phyloP scores from a whole-genome alignment of 2,113 vertebrate genomes.

The Anhinga anhinga region DNA sequence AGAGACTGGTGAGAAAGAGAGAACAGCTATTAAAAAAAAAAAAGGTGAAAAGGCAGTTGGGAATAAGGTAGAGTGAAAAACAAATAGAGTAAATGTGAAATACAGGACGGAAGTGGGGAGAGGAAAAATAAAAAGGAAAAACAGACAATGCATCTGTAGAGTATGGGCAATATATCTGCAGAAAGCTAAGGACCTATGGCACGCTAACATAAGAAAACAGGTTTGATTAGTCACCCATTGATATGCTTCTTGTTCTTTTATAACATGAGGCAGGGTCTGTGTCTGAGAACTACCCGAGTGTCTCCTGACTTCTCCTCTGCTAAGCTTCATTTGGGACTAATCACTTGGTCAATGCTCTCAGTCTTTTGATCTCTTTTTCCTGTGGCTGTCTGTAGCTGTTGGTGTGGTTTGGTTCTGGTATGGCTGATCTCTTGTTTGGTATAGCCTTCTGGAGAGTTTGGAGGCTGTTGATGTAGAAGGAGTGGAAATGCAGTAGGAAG shows the following conservation, averaged over 20 bases:
- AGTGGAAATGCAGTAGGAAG: neutral
- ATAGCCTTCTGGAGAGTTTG: neutral
- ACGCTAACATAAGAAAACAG: neutral
- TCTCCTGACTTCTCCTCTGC: neutral
- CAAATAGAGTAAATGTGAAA: neutral
- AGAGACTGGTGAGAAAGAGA: neutral
- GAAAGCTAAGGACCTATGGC: neutral
- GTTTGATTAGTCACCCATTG: neutral
- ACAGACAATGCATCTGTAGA: neutral
- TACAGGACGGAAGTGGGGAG: neutral
- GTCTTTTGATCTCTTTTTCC: neutral
- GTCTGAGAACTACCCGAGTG: neutral
- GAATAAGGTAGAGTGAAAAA: neutral
- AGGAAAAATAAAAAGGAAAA: neutral
- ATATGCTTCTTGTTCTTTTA: neutral
- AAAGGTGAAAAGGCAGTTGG: neutral
- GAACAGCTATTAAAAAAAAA: neutral
- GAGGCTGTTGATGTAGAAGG: neutral
- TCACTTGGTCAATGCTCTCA: neutral
- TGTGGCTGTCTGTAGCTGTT: neutral
- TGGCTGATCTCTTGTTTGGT: neutral
- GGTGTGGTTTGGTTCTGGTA: neutral
- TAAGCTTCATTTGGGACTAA: neutral
- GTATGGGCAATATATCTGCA: neutral
- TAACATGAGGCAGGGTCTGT: neutral